Evolutionary conservation across 2,113 vertebrate genomes (phyloP), one percentile per base, ranked within the genome.

Genomic region (Chaetops frenatus): DNA sequence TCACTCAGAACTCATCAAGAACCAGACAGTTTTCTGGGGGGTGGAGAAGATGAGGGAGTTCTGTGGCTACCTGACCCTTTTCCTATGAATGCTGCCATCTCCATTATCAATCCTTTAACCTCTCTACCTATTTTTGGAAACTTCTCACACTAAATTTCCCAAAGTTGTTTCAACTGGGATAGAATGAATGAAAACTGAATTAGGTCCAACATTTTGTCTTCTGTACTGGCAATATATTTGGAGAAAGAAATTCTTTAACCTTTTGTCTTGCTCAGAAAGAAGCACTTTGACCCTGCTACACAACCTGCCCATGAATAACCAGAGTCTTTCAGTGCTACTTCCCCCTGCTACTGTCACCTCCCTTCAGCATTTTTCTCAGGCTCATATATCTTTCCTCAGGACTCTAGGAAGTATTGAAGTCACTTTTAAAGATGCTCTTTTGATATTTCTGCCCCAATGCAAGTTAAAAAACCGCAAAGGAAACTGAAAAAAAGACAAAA

Each of bases 71-170:
- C 38, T 42, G 62, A 94, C n/a, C 28, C n/a, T 85, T 86, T 95
- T 91, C 74, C 74, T 74, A 81, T 83, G 81, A 56, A 66, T n/a
- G 36, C 35, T 81, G 88, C 76, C 72, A 56, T 90, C 64, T 90
- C 64, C 50, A 38, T 67, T 88, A 90, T 90, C 88, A 96, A 38
- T 67, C 77, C 45, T 93, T 66, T 66, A 67, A 83, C 35, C 81
- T 81, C 50, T 88, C 35, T 57, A 83, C 61, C 82, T 94, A 83
- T 90, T 92, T 93, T 83, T 81, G 73, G 60, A 86, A 81, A 71
- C 40, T 6, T 95, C 92, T 96, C 85, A 90, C 93, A 86, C 88
- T 94, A 84, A 81, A 95, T 90, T 93, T 88, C 47, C 47, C 8
- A 2, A 66, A 87, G 66, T 36, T 82, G 47, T 92, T 94, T 93